A percentile compares a stretch with the other conserved stretches of the same genome.
Conservation (phyloP, 1,140 invertebrate species). For the Laodelphax striatellus region DNA sequence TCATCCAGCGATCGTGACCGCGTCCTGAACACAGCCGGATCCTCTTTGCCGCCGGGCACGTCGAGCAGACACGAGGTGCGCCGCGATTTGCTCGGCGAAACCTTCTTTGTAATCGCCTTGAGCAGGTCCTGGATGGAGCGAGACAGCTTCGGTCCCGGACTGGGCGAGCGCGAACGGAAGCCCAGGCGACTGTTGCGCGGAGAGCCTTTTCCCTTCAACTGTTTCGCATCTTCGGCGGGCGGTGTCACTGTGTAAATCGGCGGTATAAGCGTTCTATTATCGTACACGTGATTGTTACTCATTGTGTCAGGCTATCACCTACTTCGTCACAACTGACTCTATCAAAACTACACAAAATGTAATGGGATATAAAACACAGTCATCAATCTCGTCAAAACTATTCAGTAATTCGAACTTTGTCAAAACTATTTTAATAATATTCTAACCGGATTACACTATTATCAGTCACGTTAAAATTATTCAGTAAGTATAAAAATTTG, state of each 20-base stretch:
- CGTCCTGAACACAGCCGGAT: constrained; percentile 48
- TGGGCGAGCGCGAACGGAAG: neutral
- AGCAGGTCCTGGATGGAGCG: constrained; percentile 18
- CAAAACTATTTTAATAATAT: too few species aligned
- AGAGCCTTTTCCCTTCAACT: constrained; percentile 9
- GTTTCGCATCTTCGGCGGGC: constrained; percentile 6
- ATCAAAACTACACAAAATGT: too few species aligned
- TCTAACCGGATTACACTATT: too few species aligned
- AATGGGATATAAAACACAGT: too few species aligned
- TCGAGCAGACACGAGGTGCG: constrained; percentile 19
- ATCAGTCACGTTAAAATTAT: too few species aligned
- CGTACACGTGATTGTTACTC: too few species aligned
- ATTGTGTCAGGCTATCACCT: too few species aligned
- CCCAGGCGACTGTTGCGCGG: constrained; percentile 4
- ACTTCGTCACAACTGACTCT: too few species aligned
- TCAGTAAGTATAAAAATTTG: too few species aligned
- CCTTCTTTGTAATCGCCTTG: neutral
- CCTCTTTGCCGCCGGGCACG: constrained; percentile 28
- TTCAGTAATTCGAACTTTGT: too few species aligned
- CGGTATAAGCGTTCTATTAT: neutral
- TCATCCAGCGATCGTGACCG: constrained; percentile 65
- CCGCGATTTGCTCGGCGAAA: neutral
- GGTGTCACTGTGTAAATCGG: constrained; percentile 8
- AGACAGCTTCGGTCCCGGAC: constrained; percentile 5
- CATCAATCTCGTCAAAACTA: too few species aligned